Base-by-base conservation (phyloP, 2,888 invertebrate species). In the Dryomyza anilis region DNA sequence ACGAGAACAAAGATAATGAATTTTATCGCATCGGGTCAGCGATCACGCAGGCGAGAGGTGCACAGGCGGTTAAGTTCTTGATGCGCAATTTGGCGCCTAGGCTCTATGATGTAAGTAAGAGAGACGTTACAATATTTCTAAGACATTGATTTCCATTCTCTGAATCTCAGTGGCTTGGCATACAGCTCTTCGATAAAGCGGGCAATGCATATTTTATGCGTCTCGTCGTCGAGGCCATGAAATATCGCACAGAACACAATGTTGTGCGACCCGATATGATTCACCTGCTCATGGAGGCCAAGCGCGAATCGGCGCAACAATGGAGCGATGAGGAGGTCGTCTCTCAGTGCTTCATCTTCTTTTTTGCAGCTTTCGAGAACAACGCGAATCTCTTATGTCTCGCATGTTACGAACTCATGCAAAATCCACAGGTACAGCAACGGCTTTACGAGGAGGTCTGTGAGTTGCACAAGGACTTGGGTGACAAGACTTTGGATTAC, bases 351-450 rank as follows among this genome's bases (percentile, higher is more conserved):
- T 74, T 86, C 0, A 65, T 86, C 1, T 87, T 87, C 77, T 85
- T 87, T 70, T 75, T 86, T 29, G 87, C 86, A 30, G 87, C 87
- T 0, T 87, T 86, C 48, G 86, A 87, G 39, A 85, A 86, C 0
- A 76, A 78, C 25, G 74, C 78, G 10, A 75, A 73, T 12, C 68
- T 82, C 0, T 81, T 87, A 73, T 79, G 84, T 1, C 87, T 87
- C 65, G 74, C 85, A 0, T 73, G 86, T 0, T 82, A 87, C 62
- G 88, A 88, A 74, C 71, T 89, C 57, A 86, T 87, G 0, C 7
- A 84, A 0, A 84, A 88, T 74, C 84, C 85, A 4, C 86, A 88
- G 0, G 71, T 88, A 0, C 89, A 89, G 73, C 80, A 86, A 10
- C 83, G 77, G 2, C 79, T 89, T 3, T 83, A 82, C 1, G 72